Evolutionary conservation across 2,797 vertebrate genomes (phyloP).

Genomic region (Muraenolepis orangiensis): DNA sequence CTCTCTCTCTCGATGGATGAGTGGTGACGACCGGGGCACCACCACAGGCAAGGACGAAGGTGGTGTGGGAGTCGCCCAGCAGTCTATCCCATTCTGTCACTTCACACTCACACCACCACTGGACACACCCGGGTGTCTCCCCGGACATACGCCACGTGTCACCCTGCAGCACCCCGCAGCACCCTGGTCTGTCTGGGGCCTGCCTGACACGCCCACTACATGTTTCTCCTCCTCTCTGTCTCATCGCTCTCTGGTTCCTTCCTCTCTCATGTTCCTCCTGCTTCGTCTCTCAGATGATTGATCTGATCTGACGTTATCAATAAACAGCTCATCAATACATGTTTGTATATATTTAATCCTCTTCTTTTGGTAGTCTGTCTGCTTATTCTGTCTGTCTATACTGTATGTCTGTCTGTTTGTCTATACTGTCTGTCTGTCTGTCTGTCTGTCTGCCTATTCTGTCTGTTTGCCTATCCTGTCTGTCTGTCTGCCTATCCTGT

Average conservation of each 20-base stretch:
- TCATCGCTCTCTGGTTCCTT: too few relatives aligned
- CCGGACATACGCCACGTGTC: constrained; percentile 73
- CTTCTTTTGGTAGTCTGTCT: too few relatives aligned
- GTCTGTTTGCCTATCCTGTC: not conserved
- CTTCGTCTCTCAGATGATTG: not conserved
- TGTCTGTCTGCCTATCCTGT: too few relatives aligned
- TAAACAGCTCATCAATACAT: too few relatives aligned
- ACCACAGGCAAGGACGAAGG: constrained; percentile 76
- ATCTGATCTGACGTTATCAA: not conserved
- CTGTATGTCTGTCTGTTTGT: too few relatives aligned
- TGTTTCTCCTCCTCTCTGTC: constrained; percentile 32
- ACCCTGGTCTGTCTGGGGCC: constrained; percentile 47
- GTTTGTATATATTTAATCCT: too few relatives aligned
- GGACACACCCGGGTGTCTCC: constrained; percentile 69
- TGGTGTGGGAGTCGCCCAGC: constrained; percentile 44
- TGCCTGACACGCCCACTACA: constrained; percentile 49
- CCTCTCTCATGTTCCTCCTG: not conserved
- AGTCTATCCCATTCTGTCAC: constrained; percentile 65
- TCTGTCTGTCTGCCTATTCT: not conserved
- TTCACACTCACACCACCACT: constrained; percentile 63
- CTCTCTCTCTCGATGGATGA: constrained; percentile 61
- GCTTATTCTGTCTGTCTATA: too few relatives aligned
- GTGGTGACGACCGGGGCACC: constrained; percentile 51
- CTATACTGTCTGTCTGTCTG: not conserved
- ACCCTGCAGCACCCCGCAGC: constrained; percentile 52